Base-by-base conservation (phyloP, 2,113 vertebrate species). In the Todiramphus saurophagus region DNA sequence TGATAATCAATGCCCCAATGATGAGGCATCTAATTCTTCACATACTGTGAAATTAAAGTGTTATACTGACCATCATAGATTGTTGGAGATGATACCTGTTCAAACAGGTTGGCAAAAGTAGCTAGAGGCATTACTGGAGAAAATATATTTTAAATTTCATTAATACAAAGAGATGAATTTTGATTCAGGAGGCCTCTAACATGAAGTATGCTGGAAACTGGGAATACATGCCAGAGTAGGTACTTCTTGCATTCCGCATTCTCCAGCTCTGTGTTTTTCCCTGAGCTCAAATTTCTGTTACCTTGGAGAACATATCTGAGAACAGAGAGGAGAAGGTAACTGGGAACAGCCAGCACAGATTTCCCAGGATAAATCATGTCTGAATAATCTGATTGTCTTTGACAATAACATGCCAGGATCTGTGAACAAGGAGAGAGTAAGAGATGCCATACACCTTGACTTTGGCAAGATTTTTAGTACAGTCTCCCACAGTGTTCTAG, bases 401-500 rank as follows among this genome's bases (percentile, higher is more conserved):
- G 39, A 28, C 11, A 68, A n/a, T 11, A 63, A 48, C 0, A 0
- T 17, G 19, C 4, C 16, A 62, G 25, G 2, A 25, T 58, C 46
- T 2, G 1, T 37, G 46, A 46, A 37, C 5, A 28, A 83, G 41
- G 46, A 76, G 24, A 64, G 37, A 80, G 9, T 10, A 44, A 23
- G 4, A 23, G 30, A 58, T 20, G 17, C 3, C 37, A n/a, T 35
- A 39, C 10, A 3, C 16, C 13, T 44, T 1, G 1, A 5, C 46
- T 68, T 59, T 7, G 7, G 24, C 41, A 73, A 69, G 64, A 28
- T 30, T 77, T 72, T n/a, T 0, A 0, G 10, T 46, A n/a, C 28
- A 16, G 6, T 60, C 20, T 73, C 43, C 41, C 10, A 12, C n/a
- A 37, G 1, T n/a, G 9, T 70, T 74, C 20, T 56, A 19, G 5